Base-by-base conservation (phyloP, 2,797 vertebrate genomes). In the Anas georgica region DNA sequence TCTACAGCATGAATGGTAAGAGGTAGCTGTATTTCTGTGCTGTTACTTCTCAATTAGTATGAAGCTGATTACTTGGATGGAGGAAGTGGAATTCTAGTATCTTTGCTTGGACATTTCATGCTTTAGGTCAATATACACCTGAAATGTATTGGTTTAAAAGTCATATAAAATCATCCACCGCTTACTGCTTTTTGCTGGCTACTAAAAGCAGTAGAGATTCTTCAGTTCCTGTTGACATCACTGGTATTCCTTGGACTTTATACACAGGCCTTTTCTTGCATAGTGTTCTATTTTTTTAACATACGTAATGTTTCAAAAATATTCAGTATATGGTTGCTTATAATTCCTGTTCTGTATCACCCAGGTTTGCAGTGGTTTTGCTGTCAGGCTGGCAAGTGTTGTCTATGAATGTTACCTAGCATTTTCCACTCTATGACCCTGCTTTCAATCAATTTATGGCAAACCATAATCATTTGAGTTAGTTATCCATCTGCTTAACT, bases 1-100 rank as follows among this genome's bases (percentile, higher is more conserved):
- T 54, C 20, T 83, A 58, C 46, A 67, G 13, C 41, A 74, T 60
- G 39, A 93, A 80, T 78, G 66, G 86, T 86, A 81, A 93, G 74
- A 79, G 35, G 31, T 48, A 77, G 55, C 63, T 87, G 39, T 43
- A 69, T 74, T 85, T 31, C 29, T 43, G 8, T 33, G 43, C 64
- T 83, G 28, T 88, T 92, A 69, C 66, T 90, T 35, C 31, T 86
- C 64, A 84, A 1, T 85, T 90, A 84, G 50, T 41, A 23, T 56
- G 62, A 75, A 73, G 66, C 16, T 78, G 43, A 76, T 43, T 18
- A 59, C 66, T 56, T 66, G 23, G 60, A 35, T 76, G 29, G 69
- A 74, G 26, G 41, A 48, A 89, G 31, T 28, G 35, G 28, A 70
- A 21, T 78, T 83, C 58, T 39, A 22, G 45, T 72, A 92, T 91